Conservation (phyloP, 2,113 vertebrate genomes). For the Phalacrocorax pelagicus region DNA sequence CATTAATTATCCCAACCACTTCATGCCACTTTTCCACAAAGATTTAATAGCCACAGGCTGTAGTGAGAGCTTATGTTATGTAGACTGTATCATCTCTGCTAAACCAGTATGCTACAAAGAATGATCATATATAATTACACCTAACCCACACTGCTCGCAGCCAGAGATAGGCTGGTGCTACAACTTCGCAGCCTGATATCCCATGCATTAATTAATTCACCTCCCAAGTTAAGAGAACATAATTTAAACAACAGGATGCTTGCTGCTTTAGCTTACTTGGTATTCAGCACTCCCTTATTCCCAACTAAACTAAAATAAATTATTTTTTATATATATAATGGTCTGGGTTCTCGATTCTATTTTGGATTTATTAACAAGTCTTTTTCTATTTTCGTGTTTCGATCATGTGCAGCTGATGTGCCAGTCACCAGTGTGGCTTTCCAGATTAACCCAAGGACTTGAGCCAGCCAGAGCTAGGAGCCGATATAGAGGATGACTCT, state of each 20-base stretch:
- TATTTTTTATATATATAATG: neutral
- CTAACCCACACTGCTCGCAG: neutral
- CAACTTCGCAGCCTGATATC: neutral
- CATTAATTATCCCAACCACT: neutral
- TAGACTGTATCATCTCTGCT: neutral
- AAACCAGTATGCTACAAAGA: neutral
- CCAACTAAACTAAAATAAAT: neutral
- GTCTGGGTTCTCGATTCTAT: neutral
- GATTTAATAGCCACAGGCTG: neutral
- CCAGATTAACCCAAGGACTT: neutral
- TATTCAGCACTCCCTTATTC: neutral
- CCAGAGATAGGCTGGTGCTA: neutral
- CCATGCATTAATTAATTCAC: neutral
- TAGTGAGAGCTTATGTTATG: neutral
- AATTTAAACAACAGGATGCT: neutral
- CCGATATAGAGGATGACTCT: rapidly evolving
- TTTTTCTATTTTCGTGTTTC: neutral
- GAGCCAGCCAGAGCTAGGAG: neutral
- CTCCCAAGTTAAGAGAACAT: neutral
- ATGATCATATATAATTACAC: neutral
- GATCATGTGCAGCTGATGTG: neutral
- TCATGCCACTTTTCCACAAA: rapidly evolving
- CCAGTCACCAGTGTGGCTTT: neutral
- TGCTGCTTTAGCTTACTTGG: neutral
- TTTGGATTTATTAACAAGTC: neutral